Percentiles rank a stretch among this genome's conserved stretches.
Conservation (phyloP, 2,797 vertebrate genomes). For the Notoglanidium macrostoma region DNA sequence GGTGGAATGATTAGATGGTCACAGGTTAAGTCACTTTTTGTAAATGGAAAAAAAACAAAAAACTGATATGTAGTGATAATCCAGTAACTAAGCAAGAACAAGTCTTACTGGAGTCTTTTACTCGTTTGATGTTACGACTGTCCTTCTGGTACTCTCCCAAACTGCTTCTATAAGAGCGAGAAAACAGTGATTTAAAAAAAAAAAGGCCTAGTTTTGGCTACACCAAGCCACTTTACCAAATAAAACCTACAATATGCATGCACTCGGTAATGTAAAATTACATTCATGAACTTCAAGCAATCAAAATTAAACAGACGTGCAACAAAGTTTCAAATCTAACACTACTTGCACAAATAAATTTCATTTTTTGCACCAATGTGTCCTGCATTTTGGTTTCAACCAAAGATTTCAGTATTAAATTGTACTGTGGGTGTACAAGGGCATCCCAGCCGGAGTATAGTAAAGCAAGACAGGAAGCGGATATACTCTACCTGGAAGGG, state of each 20-base stretch:
- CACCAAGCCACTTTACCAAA: neutral
- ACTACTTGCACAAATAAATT: neutral
- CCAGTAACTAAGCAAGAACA: neutral
- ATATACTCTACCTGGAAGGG: slow-evolving; percentile 76
- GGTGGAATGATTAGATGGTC: neutral
- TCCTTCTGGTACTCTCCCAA: slow-evolving; percentile 89
- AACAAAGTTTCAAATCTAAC: no score
- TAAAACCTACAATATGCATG: no score
- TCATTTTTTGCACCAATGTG: neutral
- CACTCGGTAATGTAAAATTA: neutral
- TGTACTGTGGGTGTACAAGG: neutral
- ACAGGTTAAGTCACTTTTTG: neutral
- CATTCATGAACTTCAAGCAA: neutral
- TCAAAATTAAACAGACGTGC: neutral
- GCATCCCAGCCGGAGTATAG: no score
- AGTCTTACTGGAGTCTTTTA: slow-evolving; percentile 87
- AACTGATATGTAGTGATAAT: neutral
- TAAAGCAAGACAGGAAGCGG: neutral
- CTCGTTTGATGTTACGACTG: slow-evolving; percentile 85
- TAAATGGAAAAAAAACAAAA: neutral
- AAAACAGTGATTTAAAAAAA: neutral
- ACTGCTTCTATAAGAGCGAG: slow-evolving; percentile 73
- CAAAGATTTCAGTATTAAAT: neutral
- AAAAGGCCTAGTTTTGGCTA: neutral
- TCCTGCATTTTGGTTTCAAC: neutral